Percentiles rank a stretch among this genome's conserved stretches.
Evolutionary conservation across 2,888 invertebrate genomes (phyloP).

Genomic region (Panopea generosa): DNA sequence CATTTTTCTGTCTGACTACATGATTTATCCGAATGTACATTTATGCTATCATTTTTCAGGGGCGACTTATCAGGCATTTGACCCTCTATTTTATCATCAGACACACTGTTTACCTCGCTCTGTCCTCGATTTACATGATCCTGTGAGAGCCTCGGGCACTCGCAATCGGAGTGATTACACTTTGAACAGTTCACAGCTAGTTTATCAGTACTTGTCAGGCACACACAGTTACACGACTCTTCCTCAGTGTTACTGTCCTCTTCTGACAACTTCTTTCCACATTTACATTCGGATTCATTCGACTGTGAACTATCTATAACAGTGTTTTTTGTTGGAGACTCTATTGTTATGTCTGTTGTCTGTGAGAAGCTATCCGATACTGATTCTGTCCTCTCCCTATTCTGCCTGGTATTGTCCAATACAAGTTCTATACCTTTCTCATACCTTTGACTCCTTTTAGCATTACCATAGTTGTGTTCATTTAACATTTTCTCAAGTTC

Average conservation of each 20-base stretch:
- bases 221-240: conserved; percentile 20
- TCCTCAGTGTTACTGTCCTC: not conserved
- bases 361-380: not conserved
- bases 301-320: conserved; percentile 14
- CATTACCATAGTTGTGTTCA: conserved; percentile 75
- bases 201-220: conserved; percentile 15
- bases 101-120: conserved; percentile 3
- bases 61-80: conserved; percentile 14
- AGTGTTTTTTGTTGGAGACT: not conserved
- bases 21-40: too few relatives aligned
- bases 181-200: conserved; percentile 2
- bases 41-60: conserved; percentile 20
- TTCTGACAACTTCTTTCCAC: conserved; percentile 12
- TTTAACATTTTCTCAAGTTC: conserved; percentile 73
- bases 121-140: not conserved
- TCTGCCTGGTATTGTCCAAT: not conserved
- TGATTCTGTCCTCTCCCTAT: conserved; percentile 4
- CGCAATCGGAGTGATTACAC: conserved; percentile 2
- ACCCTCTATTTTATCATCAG: conserved; percentile 25
- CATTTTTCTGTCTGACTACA: too few relatives aligned
- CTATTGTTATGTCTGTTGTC: not conserved
- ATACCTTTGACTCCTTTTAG: conserved; percentile 47
- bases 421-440: conserved; percentile 15
- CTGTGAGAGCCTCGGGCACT: conserved; percentile 16
- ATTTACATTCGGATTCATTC: conserved; percentile 28